Evolutionary conservation across 1,140 invertebrate genomes (phyloP), one percentile per base, ranked within the genome.

Genomic region (Vanessa atalanta): DNA sequence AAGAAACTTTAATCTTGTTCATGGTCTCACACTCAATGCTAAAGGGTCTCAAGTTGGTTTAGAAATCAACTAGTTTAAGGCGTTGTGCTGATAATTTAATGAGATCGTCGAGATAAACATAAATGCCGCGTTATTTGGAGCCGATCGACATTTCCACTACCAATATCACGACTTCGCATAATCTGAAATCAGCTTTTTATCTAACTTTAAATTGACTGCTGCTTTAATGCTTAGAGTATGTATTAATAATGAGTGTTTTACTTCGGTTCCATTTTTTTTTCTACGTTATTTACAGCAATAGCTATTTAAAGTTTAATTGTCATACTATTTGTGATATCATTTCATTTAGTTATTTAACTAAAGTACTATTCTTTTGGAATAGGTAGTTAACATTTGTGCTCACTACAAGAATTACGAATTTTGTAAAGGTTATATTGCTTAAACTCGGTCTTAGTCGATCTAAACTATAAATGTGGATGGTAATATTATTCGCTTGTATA

Each of bases 71-170:
- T 73, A 75, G 81, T 81, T 82, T 83, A 82, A 75, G 80, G 79
- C 82, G 81, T 85, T 88, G 81, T 85, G 77, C 76, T 70, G 73
- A 78, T 85, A 79, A 82, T 83, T 86, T 86, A 87, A 91, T 88
- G 82, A 88, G 85, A 89, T 90, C 78, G 71, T 75, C 75, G 71
- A 85, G 83, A 91, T 91, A 88, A 85, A 84, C 73, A 79, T 83
- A 86, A 90, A 90, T 89, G 84, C 81, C 88, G 86, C 81, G 81
- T 81, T 79, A 79, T 75, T 81, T 79, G 79, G 78, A 77, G 83
- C 71, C 76, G 77, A 83, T 88, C 82, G 84, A 86, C 85, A 87
- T 85, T 88, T 83, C 72, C 72, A 83, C 78, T 82, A 80, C 75
- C 72, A 72, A 81, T 85, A 84, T 84, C 83, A 83, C 78, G 83